phyloP scores from a whole-genome alignment of 2,113 vertebrate species.

The Myiagra hebetior region DNA sequence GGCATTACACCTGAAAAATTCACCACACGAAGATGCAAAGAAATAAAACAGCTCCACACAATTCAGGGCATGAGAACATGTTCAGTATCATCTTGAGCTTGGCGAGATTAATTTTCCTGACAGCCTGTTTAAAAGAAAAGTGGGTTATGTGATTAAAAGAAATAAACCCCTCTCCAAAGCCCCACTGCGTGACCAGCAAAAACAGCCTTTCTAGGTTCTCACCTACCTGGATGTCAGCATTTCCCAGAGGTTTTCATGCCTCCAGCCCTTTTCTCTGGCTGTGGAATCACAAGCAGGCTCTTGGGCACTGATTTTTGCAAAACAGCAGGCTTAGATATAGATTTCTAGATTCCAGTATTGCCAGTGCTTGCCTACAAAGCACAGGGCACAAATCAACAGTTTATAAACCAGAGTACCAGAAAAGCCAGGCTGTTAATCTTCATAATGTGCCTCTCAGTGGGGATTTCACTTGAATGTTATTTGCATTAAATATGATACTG shows the following conservation, averaged over 20 bases:
- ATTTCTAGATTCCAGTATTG: neutral
- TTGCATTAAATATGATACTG: conserved; percentile 50
- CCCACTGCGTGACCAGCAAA: fast-evolving
- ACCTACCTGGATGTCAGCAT: neutral
- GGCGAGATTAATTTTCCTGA: neutral
- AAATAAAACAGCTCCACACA: neutral
- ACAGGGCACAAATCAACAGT: neutral
- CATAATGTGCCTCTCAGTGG: conserved; percentile 30
- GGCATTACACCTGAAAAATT: neutral
- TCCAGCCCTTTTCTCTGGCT: neutral
- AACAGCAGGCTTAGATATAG: neutral
- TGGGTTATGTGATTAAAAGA: neutral
- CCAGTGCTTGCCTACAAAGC: neutral
- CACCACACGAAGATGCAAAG: neutral
- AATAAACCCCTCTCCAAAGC: neutral
- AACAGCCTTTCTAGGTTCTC: neutral
- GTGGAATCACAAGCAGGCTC: neutral
- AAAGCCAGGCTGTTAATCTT: conserved; percentile 46
- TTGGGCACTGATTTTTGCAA: neutral
- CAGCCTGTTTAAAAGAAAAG: neutral
- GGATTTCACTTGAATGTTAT: conserved; percentile 35
- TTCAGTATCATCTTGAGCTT: neutral
- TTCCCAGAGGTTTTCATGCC: neutral
- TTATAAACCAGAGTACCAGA: neutral
- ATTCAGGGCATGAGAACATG: neutral